Conservation (phyloP, 2,113 vertebrate species). For the Diglossa brunneiventris region DNA sequence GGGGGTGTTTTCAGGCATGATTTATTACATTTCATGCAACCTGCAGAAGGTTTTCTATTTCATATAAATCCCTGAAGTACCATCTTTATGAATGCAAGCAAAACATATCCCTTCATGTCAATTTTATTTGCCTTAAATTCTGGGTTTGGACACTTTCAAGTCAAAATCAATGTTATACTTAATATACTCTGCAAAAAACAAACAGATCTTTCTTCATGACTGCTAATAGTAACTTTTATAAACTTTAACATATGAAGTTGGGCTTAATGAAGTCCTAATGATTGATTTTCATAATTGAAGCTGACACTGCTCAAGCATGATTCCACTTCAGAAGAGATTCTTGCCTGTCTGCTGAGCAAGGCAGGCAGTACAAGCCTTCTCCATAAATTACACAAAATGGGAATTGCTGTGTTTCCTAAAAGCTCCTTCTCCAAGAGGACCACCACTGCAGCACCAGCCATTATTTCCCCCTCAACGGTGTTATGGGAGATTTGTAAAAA, state of each 20-base stretch:
- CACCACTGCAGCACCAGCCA: neutral
- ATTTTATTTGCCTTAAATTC: conserved; percentile 63
- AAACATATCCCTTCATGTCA: conserved; percentile 38
- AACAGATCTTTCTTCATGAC: conserved; percentile 31
- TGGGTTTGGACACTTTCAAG: conserved; percentile 58
- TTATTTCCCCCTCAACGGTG: neutral
- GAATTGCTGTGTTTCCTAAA: neutral
- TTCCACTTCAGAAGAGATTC: neutral
- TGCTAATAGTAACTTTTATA: conserved; percentile 42
- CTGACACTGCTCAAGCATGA: neutral
- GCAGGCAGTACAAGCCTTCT: neutral
- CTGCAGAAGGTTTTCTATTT: conserved; percentile 63
- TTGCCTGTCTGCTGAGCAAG: neutral
- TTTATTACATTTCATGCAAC: conserved; percentile 59
- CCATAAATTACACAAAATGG: neutral
- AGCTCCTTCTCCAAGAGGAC: neutral
- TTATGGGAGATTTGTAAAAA: neutral
- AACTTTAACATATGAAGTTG: conserved; percentile 11
- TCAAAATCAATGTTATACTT: conserved; percentile 59
- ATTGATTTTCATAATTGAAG: conserved; percentile 30
- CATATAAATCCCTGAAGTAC: conserved; percentile 58
- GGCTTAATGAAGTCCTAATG: conserved; percentile 12
- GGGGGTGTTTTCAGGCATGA: conserved; percentile 52
- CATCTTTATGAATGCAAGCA: conserved; percentile 49
- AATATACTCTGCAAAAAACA: conserved; percentile 31